Base-by-base conservation (phyloP, 2,797 vertebrate genomes). In the Thamnophis elegans region DNA sequence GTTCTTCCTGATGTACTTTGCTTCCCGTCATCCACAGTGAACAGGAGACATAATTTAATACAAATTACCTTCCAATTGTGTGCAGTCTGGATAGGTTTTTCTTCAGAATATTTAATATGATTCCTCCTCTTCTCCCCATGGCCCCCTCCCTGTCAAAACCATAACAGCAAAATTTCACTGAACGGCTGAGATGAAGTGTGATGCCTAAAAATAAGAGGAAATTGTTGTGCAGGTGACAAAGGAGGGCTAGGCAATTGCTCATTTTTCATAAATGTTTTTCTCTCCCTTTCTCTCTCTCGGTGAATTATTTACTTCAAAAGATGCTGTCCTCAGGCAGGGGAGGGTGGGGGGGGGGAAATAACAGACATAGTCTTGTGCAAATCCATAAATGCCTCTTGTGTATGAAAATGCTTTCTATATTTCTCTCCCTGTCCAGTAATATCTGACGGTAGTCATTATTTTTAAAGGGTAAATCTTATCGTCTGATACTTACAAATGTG, bases 61-160 rank as follows among this genome's bases (percentile, higher is more conserved):
- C 92, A 96, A 96, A 94, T 95, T 96, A 95, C 94, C 92, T 95
- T 32, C 95, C 94, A 68, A 94, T 96, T 94, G 94, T 94, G 86
- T 73, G 78, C 82, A 8, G 92, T 90, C 65, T 55, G 8, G 25
- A 87, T 78, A 53, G 90, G 94, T 28, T 94, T 94, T 92, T 96
- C 93, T 96, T 92, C 94, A 89, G 96, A 93, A 93, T 87, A 59
- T 87, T 92, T 85, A 0, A 92, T 92, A 85, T 59, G 95, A 95
- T 93, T 96, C 95, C 95, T 94, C 85, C 93, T 60, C 94, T 36
- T 1, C 94, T 42, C 93, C 93, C 91, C 89, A 10, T 28, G 28
- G n/a, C 2, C 32, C 25, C 26, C 47, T 28, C n/a, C 51, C 68
- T 65, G 78, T 94, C 90, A 58, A 82, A 95, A 93, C 94, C 92